Base-by-base conservation (phyloP, 2,797 vertebrate genomes). In the Microctenopoma steveboyesi region DNA sequence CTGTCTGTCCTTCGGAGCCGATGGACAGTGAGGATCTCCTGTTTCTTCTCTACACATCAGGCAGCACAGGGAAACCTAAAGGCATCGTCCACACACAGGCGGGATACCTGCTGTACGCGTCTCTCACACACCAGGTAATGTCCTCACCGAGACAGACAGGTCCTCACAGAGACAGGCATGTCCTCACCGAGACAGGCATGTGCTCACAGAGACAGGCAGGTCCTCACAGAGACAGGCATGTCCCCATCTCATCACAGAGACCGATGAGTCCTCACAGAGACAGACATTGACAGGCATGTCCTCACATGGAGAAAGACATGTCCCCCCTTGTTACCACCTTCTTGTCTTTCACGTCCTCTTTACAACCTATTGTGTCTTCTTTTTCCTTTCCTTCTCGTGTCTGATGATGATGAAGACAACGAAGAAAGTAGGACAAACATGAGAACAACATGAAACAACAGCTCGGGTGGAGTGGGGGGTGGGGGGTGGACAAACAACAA, bases 21-120 rank as follows among this genome's bases (percentile, higher is more conserved):
- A 94, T 97, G 95, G 93, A 91, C 83, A 97, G 96, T 0, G 96
- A 98, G 67, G 96, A 98, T 22, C 57, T 91, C 62, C 92, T 98
- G n/a, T 98, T 98, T 73, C 91, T 97, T 90, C 92, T 98, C 15
- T 97, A 98, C n/a, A 98, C 97, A 0, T 97, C 96, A 0, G 96
- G 97, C 52, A 98, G 97, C 81, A 98, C 97, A 0, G 97, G 96
- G 13, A 92, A 91, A 56, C 96, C 96, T 62, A 98, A 98, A 89
- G 97, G 97, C 37, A 82, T 98, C 0, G 92, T 98, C 37, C 96
- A 98, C 86, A 96, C 95, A 0, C 97, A 98, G 89, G 96, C 96
- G 0, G 96, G 96, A 35, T 98, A 97, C 85, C 91, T 98, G 79
- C 93, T 98, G 1, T 97, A 96, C 0, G 59, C 95, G 0, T 91